Evolutionary conservation across 2,797 vertebrate species (phyloP), one percentile per base, ranked within the genome.

Genomic region (Acanthurus leucopareius): DNA sequence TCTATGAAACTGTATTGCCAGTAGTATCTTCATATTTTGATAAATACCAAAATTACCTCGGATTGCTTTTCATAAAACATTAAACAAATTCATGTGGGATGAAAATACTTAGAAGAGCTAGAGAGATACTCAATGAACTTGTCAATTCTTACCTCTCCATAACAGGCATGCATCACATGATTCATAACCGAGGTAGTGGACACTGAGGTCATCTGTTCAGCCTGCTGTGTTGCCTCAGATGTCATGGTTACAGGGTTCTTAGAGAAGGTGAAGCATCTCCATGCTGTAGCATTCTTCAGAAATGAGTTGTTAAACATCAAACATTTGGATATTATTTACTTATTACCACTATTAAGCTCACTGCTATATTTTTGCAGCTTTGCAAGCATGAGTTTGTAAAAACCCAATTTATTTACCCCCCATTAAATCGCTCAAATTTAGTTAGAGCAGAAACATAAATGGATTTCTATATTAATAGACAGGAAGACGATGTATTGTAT

Each of bases 261-360:
- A 57, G 97, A 98, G 88, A 99, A 96, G 0, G 95, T 95, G 87
- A 99, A 99, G 92, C 97, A 99, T 82, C 95, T 95, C 97, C 97
- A 99, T 19, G 97, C 96, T 63, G 95, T 83, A 9, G 97, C 97
- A 63, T 97, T 98, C 98, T 99, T 88, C 13, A 75, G 61, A 14
- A 71, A 70, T 14, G 5, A 49, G 42, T 28, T 35, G n/a, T 1
- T 59, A 17, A 63, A 71, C 10, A 1, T 57, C 53, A 72, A 72
- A 35, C 48, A 61, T 7, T 77, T 2, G 0, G 13, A 76, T 2
- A 38, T 35, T 35, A 35, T 35, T 35, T 0, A 16, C 20, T 66
- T 16, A 47, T 60, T 58, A 48, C 22, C 32, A 35, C 32, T 35
- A 6, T 35, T 35, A 35, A 32, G 9, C 5, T 3, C 38, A 22